Evolutionary conservation across 2,888 invertebrate species (phyloP), one percentile per base, ranked within the genome.

Genomic region (Pyrochroa serraticornis): DNA sequence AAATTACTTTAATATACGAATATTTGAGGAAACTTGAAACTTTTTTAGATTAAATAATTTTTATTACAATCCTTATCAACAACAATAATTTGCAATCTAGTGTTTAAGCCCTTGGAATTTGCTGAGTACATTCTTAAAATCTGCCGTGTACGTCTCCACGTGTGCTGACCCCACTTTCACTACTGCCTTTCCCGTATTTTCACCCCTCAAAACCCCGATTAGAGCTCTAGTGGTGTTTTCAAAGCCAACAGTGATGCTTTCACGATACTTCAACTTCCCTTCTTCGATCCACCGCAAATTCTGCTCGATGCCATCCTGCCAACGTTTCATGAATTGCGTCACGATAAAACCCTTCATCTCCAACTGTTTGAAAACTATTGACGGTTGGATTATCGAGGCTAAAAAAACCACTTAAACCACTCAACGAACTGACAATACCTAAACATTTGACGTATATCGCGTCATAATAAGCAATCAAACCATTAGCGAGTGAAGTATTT

Each of bases 171-270:
- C 37, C 3, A 81, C 80, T 79, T 85, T 84, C 6, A 90, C 85
- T 57, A 90, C 75, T 14, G 88, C 87, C 80, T 90, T 90, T 47
- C 90, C 90, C 14, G 81, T 81, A 75, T 88, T 90, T 70, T 85
- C 84, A 30, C 90, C 90, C 54, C 60, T 63, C 37, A 73, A 76
- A 72, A 90, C 82, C 9, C 84, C 87, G 48, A 84, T 80, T 56
- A 90, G 84, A 31, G 90, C 88, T 45, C 85, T 81, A 1, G 87
- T 86, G 84, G 88, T 87, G 65, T 89, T 89, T 62, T 89, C 88
- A 76, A 91, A 90, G 1, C 90, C 91, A 58, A 87, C 78, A 3
- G 86, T 86, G 1, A 86, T 71, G 47, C 88, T 87, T 74, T 91
- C 91, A 60, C 80, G 81, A 71, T 86, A 86, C 70, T 85, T 85